A percentile compares a stretch with the other conserved stretches of the same genome.
Conservation (phyloP, 2,797 vertebrate genomes). For the Poecilia gillii region DNA sequence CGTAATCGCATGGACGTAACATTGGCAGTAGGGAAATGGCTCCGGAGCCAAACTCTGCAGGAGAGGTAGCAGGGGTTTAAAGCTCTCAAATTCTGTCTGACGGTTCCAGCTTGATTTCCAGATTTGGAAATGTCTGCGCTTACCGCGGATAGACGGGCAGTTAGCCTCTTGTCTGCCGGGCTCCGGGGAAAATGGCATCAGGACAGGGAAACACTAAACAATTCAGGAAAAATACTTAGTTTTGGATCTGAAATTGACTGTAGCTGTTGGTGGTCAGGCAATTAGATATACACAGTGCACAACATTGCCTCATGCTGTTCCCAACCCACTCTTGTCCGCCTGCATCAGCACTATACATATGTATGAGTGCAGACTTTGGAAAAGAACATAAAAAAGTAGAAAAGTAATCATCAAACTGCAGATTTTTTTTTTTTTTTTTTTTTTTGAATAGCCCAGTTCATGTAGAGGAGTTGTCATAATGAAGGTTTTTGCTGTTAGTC, state of each 20-base stretch:
- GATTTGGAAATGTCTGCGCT: constrained; percentile 36
- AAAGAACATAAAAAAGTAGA: constrained; percentile 17
- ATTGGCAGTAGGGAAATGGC: constrained; percentile 30
- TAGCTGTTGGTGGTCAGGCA: constrained; percentile 72
- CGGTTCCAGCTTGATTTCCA: constrained; percentile 61
- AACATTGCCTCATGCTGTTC: constrained; percentile 64
- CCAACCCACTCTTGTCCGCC: constrained; percentile 56
- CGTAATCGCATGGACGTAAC: constrained; percentile 57
- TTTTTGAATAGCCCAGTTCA: constrained; percentile 3
- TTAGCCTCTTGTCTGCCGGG: constrained; percentile 34
- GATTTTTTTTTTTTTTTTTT: constrained; percentile 11
- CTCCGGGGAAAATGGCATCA: constrained; percentile 38
- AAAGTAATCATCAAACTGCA: constrained; percentile 35
- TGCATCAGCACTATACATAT: constrained; percentile 64
- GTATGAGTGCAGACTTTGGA: constrained; percentile 52
- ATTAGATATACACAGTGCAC: constrained; percentile 72
- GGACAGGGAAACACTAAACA: constrained; percentile 38
- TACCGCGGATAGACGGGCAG: constrained; percentile 46
- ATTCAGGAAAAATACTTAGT: constrained; percentile 55
- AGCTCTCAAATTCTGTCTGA: constrained; percentile 51
- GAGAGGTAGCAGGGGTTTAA: constrained; percentile 41
- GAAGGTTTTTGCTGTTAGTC: background rate
- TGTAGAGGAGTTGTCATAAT: background rate
- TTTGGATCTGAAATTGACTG: constrained; percentile 60
- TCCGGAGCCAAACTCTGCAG: constrained; percentile 52